Evolutionary conservation across 2,113 vertebrate species (phyloP), one percentile per base, ranked within the genome.

Genomic region (Albula goreensis): DNA sequence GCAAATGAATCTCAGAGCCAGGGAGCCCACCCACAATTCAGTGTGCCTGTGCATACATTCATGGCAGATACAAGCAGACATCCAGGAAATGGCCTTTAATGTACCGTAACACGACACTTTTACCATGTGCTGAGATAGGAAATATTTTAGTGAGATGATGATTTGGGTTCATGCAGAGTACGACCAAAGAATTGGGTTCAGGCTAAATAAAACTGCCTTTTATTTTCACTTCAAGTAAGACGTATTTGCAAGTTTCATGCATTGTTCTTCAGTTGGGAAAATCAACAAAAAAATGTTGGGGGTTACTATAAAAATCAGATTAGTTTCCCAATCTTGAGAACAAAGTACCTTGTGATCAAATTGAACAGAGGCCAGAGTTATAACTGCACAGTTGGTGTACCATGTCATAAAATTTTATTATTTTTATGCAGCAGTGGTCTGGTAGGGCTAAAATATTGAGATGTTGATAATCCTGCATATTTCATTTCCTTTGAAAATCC

Each of bases 1-100:
- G 86, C 56, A 70, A 87, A 82, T 84, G 50, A 86, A 25, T 51
- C 2, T 15, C 31, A 79, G 41, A 41, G 10, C 25, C 41, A 41
- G 77, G 77, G 25, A 78, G 13, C 13, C 10, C 77, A 79, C 78
- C 78, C 78, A 79, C 48, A 31, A 49, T 9, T n/a, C 81, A 17
- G 13, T 15, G 48, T 12, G n/a, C 83, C 49, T n/a, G 66, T 13
- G 25, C 81, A 52, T 85, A 70, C 19, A n/a, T 74, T 25, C 63
- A n/a, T 74, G 70, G 70, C 70, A 74, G n/a, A 74, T 31, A 6
- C 9, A 31, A 0, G 70, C 22, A 74, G 0, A 74, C 70, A 13
- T 74, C 70, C n/a, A 25, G 70, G 70, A 31, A 74, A 31, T 74
- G 22, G 10, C 70, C 1, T 31, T 74, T 74, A 74, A n/a, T 66